Percentiles rank a stretch among this genome's conserved stretches.
Evolutionary conservation across 1,140 invertebrate species (phyloP).

Genomic region (Drosophila busckii): DNA sequence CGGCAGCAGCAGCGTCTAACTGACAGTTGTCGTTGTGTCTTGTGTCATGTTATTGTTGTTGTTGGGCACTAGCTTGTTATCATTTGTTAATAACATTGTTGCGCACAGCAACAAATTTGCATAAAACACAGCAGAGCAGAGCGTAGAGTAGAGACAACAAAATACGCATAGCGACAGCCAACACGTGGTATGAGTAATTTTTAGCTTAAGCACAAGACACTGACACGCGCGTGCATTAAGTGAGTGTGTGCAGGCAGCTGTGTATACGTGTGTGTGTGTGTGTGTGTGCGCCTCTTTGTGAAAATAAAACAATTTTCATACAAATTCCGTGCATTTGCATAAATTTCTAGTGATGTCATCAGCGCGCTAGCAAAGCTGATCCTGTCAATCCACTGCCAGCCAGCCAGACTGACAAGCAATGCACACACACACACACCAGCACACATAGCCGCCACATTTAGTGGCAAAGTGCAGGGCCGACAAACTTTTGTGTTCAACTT

Average conservation of each 20-base stretch:
- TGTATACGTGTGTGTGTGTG: slow-evolving; percentile 9
- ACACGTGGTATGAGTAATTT: slow-evolving; percentile 75
- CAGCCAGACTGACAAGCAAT: slow-evolving; percentile 40
- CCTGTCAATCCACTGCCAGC: slow-evolving; percentile 1
- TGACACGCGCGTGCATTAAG: slow-evolving; percentile 56
- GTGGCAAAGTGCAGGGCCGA: slow-evolving; percentile 22
- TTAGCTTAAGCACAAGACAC: slow-evolving; percentile 70
- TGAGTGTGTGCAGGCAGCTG: slow-evolving; percentile 12
- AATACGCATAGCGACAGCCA: slow-evolving; percentile 22
- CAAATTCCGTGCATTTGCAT: slow-evolving; percentile 77
- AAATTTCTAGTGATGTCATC: slow-evolving; percentile 67
- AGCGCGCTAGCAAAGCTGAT: slow-evolving; percentile 20
- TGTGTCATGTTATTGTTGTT: slow-evolving; percentile 24
- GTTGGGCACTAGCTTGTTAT: slow-evolving; percentile 62
- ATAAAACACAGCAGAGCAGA: slow-evolving; percentile 56
- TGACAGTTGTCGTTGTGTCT: slow-evolving; percentile 66
- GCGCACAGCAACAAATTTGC: slow-evolving; percentile 67
- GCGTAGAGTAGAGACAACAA: slow-evolving; percentile 18
- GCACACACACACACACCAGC: too few relatives aligned
- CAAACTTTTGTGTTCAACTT: slow-evolving; percentile 55
- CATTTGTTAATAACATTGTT: slow-evolving; percentile 77
- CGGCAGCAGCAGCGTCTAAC: too few relatives aligned
- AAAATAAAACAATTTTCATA: slow-evolving; percentile 77
- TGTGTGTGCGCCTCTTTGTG: slow-evolving; percentile 29
- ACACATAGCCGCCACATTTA: slow-evolving; percentile 34